A percentile compares a stretch with the other conserved stretches of the same genome.
These are phyloP conservation scores for Ichneumon xanthorius DNA, from an alignment of 2,888 invertebrate species.

Conservation along the genomic window DNA sequence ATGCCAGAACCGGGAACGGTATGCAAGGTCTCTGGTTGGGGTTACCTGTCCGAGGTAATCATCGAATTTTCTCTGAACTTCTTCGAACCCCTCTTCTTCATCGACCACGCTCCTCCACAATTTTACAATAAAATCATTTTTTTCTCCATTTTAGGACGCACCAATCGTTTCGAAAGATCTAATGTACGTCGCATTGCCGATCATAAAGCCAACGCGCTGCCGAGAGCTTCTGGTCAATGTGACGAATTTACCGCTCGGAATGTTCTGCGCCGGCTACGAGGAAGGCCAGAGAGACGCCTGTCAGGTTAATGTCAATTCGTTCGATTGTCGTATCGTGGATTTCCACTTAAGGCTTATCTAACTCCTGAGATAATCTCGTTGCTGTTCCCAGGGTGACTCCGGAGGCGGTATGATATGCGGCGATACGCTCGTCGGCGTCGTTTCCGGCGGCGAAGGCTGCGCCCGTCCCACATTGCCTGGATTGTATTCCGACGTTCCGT, in stretches of 20 bases:
- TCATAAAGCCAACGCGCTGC: constrained; percentile 70
- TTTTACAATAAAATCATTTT: too few relatives aligned
- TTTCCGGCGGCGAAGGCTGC: constrained; percentile 80
- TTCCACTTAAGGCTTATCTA: constrained; percentile 17
- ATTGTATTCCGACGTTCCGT: constrained; percentile 76
- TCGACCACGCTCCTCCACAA: neutral
- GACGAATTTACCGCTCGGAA: constrained; percentile 71
- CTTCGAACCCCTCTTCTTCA: neutral
- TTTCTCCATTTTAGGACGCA: constrained; percentile 58
- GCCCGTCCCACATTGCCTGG: constrained; percentile 78
- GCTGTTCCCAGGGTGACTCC: constrained; percentile 79
- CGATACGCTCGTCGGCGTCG: constrained; percentile 76
- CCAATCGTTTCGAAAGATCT: constrained; percentile 70
- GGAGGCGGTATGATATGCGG: constrained; percentile 81
- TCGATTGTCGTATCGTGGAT: neutral
- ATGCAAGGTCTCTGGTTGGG: constrained; percentile 80
- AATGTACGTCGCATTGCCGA: constrained; percentile 78
- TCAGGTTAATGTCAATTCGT: constrained; percentile 71
- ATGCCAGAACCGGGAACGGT: constrained; percentile 53
- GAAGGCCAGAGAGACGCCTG: constrained; percentile 80
- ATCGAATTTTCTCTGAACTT: constrained; percentile 6
- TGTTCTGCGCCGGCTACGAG: constrained; percentile 79
- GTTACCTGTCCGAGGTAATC: constrained; percentile 75
- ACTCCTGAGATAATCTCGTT: neutral
- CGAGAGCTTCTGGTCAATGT: constrained; percentile 70